Evolutionary conservation across 2,888 invertebrate species (phyloP).

Genomic region (Pyrgus malvae): DNA sequence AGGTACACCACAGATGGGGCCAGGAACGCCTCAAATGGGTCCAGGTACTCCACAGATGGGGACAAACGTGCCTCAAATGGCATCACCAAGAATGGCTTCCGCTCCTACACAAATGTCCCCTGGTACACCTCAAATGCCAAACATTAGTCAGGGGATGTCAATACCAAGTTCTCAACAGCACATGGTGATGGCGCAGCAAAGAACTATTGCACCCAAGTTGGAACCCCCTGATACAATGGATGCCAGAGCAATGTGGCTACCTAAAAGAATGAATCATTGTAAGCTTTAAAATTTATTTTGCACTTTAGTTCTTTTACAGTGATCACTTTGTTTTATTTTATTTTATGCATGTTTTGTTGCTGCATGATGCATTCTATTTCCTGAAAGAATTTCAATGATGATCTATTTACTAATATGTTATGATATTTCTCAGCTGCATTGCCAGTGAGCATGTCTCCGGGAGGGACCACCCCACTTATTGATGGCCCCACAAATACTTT

Average conservation of each 20-base stretch:
- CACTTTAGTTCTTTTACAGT: constrained; percentile 37
- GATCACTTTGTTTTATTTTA: constrained; percentile 33
- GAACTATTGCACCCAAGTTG: constrained; percentile 80
- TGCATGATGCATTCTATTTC: background rate
- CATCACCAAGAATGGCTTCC: constrained; percentile 69
- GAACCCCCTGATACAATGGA: constrained; percentile 83
- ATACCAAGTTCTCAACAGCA: constrained; percentile 63
- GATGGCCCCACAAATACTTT: constrained; percentile 67
- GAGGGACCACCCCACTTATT: constrained; percentile 67
- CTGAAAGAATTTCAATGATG: too few species aligned
- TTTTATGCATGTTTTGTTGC: constrained; percentile 34
- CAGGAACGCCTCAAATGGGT: constrained; percentile 51
- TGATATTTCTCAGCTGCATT: constrained; percentile 60
- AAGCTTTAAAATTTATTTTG: constrained; percentile 72
- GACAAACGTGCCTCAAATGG: constrained; percentile 63
- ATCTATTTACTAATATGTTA: background rate
- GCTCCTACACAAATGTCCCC: constrained; percentile 74
- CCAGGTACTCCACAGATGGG: constrained; percentile 52
- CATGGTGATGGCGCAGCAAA: constrained; percentile 64
- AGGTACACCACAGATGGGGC: constrained; percentile 46
- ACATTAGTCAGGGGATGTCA: constrained; percentile 66
- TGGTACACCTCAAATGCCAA: constrained; percentile 70
- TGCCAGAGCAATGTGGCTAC: constrained; percentile 84
- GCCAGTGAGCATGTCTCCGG: constrained; percentile 74
- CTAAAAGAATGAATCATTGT: constrained; percentile 85